Evolutionary conservation across 1,140 invertebrate species (phyloP), one percentile per base, ranked within the genome.

Genomic region (Brachionus sp.): DNA sequence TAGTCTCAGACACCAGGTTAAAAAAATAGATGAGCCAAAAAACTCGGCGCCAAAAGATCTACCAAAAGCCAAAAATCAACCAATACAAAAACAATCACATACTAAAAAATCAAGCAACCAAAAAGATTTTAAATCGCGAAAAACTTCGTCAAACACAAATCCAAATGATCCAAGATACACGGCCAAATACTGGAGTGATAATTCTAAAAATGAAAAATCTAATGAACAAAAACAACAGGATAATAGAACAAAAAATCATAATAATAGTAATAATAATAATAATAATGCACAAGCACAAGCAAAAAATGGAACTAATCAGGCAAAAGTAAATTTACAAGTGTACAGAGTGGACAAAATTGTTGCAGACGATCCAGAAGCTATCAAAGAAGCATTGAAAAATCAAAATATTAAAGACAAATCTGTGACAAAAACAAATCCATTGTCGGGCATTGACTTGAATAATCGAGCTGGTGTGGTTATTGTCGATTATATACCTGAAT

Each of bases 171-270:
- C 39, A 0, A 10, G 77, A 9, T 80, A 80, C 37, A 80, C 77
- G 9, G 77, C 77, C 39, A 66, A 66, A 37, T 80, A 80, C 37
- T 80, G 77, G 77, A 80, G 77, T 62, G 50, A 80, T 37, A 75
- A 75, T 75, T 75, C 70, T 3, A 75, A 75, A 35, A 35, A 13
- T 35, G 73, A 35, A 42, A 53, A 53, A 23, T 37, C 25, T n/a
- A 12, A 5, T 4, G 39, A 68, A n/a, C 35, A 68, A 68, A 13
- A 68, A n/a, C 25, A 33, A 33, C 64, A 68, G 5, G 53, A 57
- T 2, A 57, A 57, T 7, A 3, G 13, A 70, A 35, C 29, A 13
- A n/a, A 70, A n/a, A 70, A 70, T 70, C 0, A 70, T 23, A 70
- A 39, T 70, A 6, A 35, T 70, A 35, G 25, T 5, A 66, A 66